These are phyloP conservation scores for Cheilosia urbana DNA, from an alignment of 2,888 invertebrate species.

Conservation along the genomic window DNA sequence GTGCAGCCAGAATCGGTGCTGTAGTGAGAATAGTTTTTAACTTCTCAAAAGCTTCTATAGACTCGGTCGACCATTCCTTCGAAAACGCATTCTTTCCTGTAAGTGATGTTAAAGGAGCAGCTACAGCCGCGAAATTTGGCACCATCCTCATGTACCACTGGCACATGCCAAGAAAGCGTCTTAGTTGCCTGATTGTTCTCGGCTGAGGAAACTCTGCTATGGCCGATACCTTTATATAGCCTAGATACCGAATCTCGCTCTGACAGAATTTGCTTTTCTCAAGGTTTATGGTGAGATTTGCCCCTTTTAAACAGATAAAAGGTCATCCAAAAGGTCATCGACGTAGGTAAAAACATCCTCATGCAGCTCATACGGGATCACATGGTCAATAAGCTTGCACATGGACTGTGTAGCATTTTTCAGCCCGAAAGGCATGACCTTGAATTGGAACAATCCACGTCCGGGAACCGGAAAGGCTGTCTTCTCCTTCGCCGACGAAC, in stretches of 20 bases:
- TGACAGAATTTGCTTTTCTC: slow-evolving; percentile 38
- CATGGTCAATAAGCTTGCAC: slow-evolving; percentile 1
- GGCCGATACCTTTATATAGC: slow-evolving; percentile 18
- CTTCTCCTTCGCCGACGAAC: too few relatives aligned
- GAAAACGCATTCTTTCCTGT: background rate
- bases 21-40: slow-evolving; percentile 4
- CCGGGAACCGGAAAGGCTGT: background rate
- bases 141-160: slow-evolving; percentile 49
- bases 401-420: background rate
- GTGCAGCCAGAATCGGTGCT: slow-evolving; percentile 32
- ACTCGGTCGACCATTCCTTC: background rate
- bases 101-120: slow-evolving; percentile 6
- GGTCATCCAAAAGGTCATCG: background rate
- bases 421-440: background rate
- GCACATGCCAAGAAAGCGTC: too few relatives aligned
- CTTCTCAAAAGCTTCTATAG: background rate
- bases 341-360: too few relatives aligned
- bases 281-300: background rate
- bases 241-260: slow-evolving; percentile 25
- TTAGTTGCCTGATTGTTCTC: background rate
- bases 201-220: slow-evolving; percentile 19
- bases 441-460: background rate
- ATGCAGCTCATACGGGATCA: background rate
- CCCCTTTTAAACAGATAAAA: background rate
- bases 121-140: slow-evolving; percentile 2